These are phyloP conservation scores for Acholoe squamosa DNA, from an alignment of 2,888 invertebrate species.

Conservation along the genomic window DNA sequence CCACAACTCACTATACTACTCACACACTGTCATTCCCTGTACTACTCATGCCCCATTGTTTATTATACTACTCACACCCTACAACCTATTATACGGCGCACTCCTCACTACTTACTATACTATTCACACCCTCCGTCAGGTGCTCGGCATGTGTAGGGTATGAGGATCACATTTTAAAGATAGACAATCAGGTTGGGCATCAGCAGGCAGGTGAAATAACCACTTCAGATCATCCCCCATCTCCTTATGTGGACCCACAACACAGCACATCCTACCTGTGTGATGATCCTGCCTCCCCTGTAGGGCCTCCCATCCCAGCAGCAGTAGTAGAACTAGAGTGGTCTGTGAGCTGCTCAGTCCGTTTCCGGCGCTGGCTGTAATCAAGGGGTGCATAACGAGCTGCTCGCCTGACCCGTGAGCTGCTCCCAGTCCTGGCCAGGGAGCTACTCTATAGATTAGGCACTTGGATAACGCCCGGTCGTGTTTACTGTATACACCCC, in stretches of 20 bases:
- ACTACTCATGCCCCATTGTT: not conserved
- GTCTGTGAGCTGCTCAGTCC: not conserved
- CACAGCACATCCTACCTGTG: not conserved
- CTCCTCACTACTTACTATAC: too few species aligned
- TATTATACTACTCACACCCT: not conserved
- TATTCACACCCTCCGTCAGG: too few species aligned
- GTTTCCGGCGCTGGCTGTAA: conserved; percentile 7
- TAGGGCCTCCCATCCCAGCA: too few species aligned
- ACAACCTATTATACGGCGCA: too few species aligned
- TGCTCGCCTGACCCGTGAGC: conserved; percentile 38
- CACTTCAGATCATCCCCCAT: too few species aligned
- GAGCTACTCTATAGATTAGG: conserved; percentile 38
- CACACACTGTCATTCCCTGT: too few species aligned
- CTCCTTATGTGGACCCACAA: too few species aligned
- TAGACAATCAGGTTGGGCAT: too few species aligned
- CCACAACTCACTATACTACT: too few species aligned
- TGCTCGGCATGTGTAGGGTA: too few species aligned
- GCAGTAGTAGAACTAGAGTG: not conserved
- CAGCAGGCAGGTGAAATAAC: too few species aligned
- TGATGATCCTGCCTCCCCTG: not conserved
- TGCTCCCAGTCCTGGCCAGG: not conserved
- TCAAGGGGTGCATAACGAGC: conserved; percentile 23
- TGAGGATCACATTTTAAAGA: too few species aligned
- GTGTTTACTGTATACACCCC: conserved; percentile 26
- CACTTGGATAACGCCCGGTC: not conserved